Base-by-base conservation (phyloP, 2,888 invertebrate species). In the Meta bourneti region DNA sequence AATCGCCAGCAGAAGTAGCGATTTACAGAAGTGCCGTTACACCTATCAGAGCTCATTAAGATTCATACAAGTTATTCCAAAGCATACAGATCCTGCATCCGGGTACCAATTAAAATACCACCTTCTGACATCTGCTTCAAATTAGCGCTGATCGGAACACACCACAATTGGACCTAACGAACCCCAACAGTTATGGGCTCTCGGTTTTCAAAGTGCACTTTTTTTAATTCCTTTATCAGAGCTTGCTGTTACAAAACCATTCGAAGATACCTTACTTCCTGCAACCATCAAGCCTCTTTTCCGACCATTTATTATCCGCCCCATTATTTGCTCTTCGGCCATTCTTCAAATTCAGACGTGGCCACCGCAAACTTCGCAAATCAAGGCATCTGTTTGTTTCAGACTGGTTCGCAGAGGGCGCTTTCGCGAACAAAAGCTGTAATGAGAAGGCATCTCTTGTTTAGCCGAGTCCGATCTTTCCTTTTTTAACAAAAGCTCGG, bases 241-340 rank as follows among this genome's bases (percentile, higher is more conserved):
- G 72, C 70, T 70, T 74, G 20, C 81, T 49, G 69, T 49, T 70
- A 61, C 70, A 71, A 7, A 11, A 49, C 8, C n/a, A 61, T 51
- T 19, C 61, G 78, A 19, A 70, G 48, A 70, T 51, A 51, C 86
- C 51, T 69, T 78, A 89, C 74, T 83, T 83, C 83, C 71, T 83
- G 77, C 71, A 49, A 49, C 61, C 72, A 72, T 49, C 90, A 84
- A 77, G 61, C 79, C 51, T 72, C 89, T 34, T 52, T 82, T 82
- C 71, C 78, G 54, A 78, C 61, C 90, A 84, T 84, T 90, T 80
- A 74, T 90, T 90, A 90, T 90, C 82, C 69, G 16, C 69, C 51
- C 77, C 77, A 77, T 75, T 89, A 81, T 82, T 82, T 89, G 70
- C 75, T 82, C 69, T 77, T 48, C 71, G 89, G 34, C 72, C 82